Conservation (phyloP, 2,113 vertebrate species). For the Entomyzon cyanotis region DNA sequence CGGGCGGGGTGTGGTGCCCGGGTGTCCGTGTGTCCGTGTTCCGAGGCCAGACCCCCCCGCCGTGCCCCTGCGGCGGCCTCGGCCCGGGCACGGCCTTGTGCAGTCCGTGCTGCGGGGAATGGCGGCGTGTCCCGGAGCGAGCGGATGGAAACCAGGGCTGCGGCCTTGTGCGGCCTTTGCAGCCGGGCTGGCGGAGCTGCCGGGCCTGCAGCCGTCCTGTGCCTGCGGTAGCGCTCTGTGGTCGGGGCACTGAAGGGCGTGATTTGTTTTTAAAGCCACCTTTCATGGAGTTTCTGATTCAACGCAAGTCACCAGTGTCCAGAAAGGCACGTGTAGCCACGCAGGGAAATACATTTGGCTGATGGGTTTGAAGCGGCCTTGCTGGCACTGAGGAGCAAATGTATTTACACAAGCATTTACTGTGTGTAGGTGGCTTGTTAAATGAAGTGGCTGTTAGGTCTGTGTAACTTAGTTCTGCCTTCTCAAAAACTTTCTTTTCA, state of each 20-base stretch:
- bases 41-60: not conserved
- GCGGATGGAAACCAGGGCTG: accelerated
- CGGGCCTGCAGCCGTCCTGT: accelerated
- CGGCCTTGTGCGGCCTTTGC: not conserved
- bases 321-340: accelerated
- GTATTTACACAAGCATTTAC: not conserved
- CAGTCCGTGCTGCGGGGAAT: accelerated
- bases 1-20: too few relatives aligned
- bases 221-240: too few relatives aligned
- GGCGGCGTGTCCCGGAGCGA: not conserved
- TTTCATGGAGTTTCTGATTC: accelerated
- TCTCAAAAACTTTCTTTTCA: not conserved
- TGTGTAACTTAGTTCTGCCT: not conserved
- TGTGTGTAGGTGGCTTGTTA: accelerated
- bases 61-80: not conserved
- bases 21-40: not conserved
- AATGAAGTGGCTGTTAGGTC: accelerated
- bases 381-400: not conserved
- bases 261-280: not conserved
- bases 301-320: accelerated
- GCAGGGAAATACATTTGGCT: accelerated
- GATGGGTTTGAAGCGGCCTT: not conserved
- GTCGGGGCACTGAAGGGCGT: accelerated
- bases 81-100: not conserved
- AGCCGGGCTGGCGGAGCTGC: accelerated